Evolutionary conservation across 2,888 invertebrate genomes (phyloP), one percentile per base, ranked within the genome.

Genomic region (Idaea dimidiata): DNA sequence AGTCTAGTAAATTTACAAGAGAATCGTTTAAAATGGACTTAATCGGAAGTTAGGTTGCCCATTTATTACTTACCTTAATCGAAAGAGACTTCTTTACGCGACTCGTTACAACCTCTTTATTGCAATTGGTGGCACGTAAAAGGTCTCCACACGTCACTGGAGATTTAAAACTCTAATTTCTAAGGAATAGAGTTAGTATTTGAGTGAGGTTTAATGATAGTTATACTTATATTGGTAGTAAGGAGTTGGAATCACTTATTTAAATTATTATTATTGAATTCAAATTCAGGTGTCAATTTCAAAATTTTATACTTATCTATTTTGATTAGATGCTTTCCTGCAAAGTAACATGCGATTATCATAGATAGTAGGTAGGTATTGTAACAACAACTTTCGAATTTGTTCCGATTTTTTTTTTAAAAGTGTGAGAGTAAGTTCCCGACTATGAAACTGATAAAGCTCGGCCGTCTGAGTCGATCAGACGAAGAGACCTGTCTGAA

Each of bases 61-160:
- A 79, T 82, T 81, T 78, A 78, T 82, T 72, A 79, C 79, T 73
- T 74, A 76, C 69, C 74, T 78, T 79, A 80, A 82, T 83, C 79
- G 82, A 77, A 80, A 67, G 73, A 73, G 74, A 76, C 72, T 73
- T 74, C 43, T 43, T 78, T 73, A 77, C 66, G 72, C 66, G 72
- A 68, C 76, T 77, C 77, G 74, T 80, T 82, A 77, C 75, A 72
- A 68, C 66, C 66, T 71, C 74, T 82, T 81, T 82, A 83, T 76
- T 72, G 68, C 74, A 67, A 54, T 66, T 77, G 77, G 77, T 80
- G 74, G 70, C 66, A 70, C 71, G 75, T 74, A 74, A 78, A 80
- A 76, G 66, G 66, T 66, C 62, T 66, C 62, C 62, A 31, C 31
- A 56, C 24, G 17, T 58, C 57, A n/a, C 65, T 62, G 17, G 58